phyloP scores from a whole-genome alignment of 1,140 invertebrate genomes.

The Stegodyphus dumicola region DNA sequence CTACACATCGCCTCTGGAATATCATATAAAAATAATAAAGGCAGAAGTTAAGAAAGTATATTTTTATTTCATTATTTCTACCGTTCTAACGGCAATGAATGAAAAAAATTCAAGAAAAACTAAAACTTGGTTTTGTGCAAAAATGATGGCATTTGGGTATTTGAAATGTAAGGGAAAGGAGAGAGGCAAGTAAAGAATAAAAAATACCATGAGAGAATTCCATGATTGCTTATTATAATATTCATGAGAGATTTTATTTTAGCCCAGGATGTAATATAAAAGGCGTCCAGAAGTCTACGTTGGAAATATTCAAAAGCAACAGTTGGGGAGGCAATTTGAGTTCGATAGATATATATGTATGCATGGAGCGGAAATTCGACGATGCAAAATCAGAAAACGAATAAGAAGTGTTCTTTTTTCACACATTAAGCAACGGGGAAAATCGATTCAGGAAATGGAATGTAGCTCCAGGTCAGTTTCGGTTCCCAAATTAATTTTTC shows the following conservation, averaged over 20 bases:
- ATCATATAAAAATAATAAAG: background rate
- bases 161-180: slow-evolving; percentile 7
- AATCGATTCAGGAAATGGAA: slow-evolving; percentile 4
- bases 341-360: slow-evolving; percentile 37
- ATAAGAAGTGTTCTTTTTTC: slow-evolving; percentile 49
- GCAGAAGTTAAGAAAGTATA: slow-evolving; percentile 35
- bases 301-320: slow-evolving; percentile 53
- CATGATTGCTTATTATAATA: slow-evolving; percentile 60
- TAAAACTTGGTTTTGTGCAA: slow-evolving; percentile 25
- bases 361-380: slow-evolving; percentile 34
- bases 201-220: slow-evolving; percentile 52
- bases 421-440: slow-evolving; percentile 38
- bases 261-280: slow-evolving; percentile 44
- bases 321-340: slow-evolving; percentile 52
- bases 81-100: too few relatives aligned
- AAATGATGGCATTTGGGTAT: slow-evolving; percentile 48
- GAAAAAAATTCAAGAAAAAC: too few relatives aligned
- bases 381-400: slow-evolving; percentile 26
- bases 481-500: background rate
- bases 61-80: slow-evolving; percentile 47
- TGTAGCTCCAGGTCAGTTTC: background rate
- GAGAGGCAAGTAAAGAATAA: background rate
- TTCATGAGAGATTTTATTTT: slow-evolving; percentile 59
- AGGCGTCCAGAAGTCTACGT: slow-evolving; percentile 22
- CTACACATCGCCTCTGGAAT: background rate